Evolutionary conservation across 2,797 vertebrate genomes (phyloP).

Genomic region (Phrynocephalus guinanensis): DNA sequence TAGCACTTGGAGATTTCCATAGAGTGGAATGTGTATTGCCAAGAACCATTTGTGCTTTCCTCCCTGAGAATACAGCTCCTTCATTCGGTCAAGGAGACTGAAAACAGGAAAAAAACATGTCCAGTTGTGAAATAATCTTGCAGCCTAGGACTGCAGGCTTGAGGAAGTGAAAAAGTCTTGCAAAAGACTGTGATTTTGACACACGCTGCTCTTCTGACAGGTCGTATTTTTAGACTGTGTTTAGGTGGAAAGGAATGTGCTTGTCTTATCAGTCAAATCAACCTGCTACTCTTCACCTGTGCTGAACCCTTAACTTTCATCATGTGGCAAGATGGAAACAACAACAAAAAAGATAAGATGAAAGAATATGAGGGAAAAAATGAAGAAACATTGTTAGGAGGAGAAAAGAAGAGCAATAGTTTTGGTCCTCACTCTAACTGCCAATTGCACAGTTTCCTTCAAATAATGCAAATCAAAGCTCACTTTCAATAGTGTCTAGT

Average conservation of each 20-base stretch:
- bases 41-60: neutral
- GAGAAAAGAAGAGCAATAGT: neutral
- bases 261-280: slow-evolving; percentile 15
- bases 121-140: neutral
- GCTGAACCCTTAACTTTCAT: slow-evolving; percentile 15
- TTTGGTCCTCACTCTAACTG: neutral
- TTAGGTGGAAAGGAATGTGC: neutral
- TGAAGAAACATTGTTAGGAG: neutral
- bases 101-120: neutral
- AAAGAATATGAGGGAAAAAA: neutral
- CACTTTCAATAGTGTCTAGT: no score
- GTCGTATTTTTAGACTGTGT: slow-evolving; percentile 29
- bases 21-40: neutral
- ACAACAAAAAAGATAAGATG: neutral
- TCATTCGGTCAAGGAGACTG: neutral
- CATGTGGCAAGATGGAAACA: neutral
- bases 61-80: neutral
- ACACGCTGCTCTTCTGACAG: slow-evolving; percentile 27
- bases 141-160: neutral
- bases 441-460: neutral
- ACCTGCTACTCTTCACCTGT: slow-evolving; percentile 19
- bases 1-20: neutral
- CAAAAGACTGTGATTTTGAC: neutral
- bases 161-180: slow-evolving; percentile 4
- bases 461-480: neutral